phyloP scores from a whole-genome alignment of 2,888 invertebrate genomes.

The Hermaeophaga mercurialis region DNA sequence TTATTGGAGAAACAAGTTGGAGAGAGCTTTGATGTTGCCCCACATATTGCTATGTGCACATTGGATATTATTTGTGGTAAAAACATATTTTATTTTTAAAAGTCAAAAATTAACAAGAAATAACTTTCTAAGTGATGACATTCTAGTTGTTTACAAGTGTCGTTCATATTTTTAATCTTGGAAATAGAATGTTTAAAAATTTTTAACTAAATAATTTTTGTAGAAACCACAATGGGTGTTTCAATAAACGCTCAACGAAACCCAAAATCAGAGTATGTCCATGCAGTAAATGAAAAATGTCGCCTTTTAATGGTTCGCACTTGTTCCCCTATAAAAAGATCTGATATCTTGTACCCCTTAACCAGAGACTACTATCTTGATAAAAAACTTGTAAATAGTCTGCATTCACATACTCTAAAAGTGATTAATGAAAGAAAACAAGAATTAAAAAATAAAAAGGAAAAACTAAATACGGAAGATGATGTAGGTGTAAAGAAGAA shows the following conservation, averaged over 20 bases:
- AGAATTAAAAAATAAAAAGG: conserved; percentile 5
- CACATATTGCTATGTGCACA: conserved; percentile 61
- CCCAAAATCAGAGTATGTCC: conserved; percentile 72
- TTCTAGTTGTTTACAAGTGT: no score
- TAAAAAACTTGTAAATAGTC: conserved; percentile 49
- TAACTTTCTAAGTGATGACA: no score
- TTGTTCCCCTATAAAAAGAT: conserved; percentile 59
- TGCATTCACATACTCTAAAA: conserved; percentile 63
- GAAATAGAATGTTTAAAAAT: no score
- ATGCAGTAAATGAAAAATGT: conserved; percentile 66
- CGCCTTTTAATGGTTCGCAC: conserved; percentile 47
- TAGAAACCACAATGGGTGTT: conserved; percentile 86
- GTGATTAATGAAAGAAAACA: conserved; percentile 55
- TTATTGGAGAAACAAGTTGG: conserved; percentile 58
- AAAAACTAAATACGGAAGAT: conserved; percentile 14
- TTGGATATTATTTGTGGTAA: conserved; percentile 67
- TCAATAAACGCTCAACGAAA: conserved; percentile 73
- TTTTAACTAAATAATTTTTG: no score
- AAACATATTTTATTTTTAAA: no score
- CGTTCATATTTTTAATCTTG: no score
- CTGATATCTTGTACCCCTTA: conserved; percentile 59
- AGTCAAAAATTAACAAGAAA: no score
- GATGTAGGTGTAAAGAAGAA: conserved; percentile 59
- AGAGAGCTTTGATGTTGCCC: conserved; percentile 64
- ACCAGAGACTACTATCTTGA: conserved; percentile 65